Evolutionary conservation across 2,888 invertebrate species (phyloP).

Genomic region (Spisula subtruncata): DNA sequence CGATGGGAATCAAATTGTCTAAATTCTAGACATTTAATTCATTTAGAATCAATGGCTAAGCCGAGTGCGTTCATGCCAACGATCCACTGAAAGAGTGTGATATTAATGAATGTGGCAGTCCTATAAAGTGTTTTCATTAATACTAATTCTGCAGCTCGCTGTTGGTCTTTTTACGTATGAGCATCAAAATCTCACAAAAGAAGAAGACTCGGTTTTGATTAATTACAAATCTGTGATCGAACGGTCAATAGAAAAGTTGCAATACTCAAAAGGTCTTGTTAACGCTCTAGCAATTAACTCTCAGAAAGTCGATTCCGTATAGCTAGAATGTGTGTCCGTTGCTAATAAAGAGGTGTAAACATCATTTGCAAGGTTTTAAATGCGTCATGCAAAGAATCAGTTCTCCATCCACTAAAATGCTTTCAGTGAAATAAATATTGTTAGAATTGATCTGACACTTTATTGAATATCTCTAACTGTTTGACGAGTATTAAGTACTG

Average conservation of each 20-base stretch:
- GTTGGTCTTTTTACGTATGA: conserved; percentile 22
- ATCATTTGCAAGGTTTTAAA: background rate
- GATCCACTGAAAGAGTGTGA: too few relatives aligned
- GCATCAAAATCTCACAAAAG: background rate
- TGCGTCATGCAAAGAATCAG: conserved; percentile 25
- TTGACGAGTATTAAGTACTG: conserved; percentile 53
- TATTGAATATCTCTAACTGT: conserved; percentile 61
- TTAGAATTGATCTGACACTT: conserved; percentile 53
- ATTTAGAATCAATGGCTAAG: conserved; percentile 9
- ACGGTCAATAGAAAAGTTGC: conserved; percentile 46
- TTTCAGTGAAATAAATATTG: conserved; percentile 49
- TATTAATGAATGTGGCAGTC: background rate
- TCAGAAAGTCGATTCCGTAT: conserved; percentile 42
- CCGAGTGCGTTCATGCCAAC: background rate
- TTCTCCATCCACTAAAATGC: conserved; percentile 32
- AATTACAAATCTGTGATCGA: conserved; percentile 35
- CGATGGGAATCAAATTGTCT: too few relatives aligned
- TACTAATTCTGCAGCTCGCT: background rate
- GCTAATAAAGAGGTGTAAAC: conserved; percentile 50
- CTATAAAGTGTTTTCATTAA: background rate
- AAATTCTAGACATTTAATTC: background rate
- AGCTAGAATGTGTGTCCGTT: conserved; percentile 10
- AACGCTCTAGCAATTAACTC: conserved; percentile 52
- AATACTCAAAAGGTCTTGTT: conserved; percentile 36
- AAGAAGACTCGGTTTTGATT: conserved; percentile 33